Evolutionary conservation across 2,113 vertebrate genomes (phyloP).

Genomic region (Promerops cafer): DNA sequence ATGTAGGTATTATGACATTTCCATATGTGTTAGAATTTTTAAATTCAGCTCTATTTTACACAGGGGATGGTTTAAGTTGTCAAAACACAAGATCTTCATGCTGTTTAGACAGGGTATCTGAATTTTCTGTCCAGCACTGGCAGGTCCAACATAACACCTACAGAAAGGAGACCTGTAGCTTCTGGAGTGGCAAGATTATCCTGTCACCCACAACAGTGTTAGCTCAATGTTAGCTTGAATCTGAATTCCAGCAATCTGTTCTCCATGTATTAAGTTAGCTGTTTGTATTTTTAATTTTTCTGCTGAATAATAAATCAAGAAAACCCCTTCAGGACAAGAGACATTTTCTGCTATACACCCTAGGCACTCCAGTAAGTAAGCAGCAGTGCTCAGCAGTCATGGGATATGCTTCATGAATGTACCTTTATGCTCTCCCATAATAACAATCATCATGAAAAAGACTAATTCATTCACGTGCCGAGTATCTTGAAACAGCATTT

Average conservation of each 20-base stretch:
- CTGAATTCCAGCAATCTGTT: not conserved
- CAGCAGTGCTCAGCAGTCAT: not conserved
- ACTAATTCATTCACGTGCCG: rapidly evolving
- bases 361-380: not conserved
- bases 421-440: not conserved
- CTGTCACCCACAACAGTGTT: not conserved
- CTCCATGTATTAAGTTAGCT: not conserved
- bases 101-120: not conserved
- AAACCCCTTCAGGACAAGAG: not conserved
- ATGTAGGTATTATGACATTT: rapidly evolving
- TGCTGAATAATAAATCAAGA: not conserved
- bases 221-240: not conserved
- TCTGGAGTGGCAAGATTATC: not conserved
- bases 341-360: not conserved
- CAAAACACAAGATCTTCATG: not conserved
- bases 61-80: not conserved
- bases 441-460: not conserved
- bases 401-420: not conserved
- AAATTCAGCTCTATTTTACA: not conserved
- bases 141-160: not conserved
- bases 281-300: not conserved
- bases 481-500: not conserved
- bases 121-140: not conserved
- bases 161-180: not conserved
- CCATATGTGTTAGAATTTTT: not conserved